These are phyloP conservation scores for Allenopithecus nigroviridis DNA, from an alignment of 2,797 vertebrate genomes.

Conservation along the genomic window DNA sequence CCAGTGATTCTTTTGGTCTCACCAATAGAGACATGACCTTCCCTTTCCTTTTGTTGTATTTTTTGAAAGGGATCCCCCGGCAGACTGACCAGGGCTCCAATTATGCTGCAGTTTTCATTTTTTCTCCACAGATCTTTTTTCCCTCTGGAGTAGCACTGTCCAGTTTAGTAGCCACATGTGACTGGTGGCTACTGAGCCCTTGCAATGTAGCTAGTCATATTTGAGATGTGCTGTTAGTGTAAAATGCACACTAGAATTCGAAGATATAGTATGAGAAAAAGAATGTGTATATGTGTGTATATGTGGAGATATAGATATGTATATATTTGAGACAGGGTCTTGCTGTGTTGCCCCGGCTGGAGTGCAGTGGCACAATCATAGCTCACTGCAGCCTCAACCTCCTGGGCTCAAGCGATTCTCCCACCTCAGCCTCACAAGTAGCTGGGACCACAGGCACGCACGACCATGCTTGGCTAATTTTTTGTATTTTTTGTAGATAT, in stretches of 20 bases:
- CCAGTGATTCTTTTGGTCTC: background rate
- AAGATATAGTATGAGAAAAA: background rate
- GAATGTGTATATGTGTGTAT: background rate
- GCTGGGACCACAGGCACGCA: fast-evolving
- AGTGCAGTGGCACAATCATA: background rate
- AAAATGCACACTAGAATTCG: background rate
- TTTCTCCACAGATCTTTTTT: background rate
- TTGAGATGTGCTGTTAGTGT: background rate
- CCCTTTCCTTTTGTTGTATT: background rate
- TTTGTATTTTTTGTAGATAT: background rate
- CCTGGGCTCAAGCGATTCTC: background rate
- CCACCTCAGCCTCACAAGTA: background rate
- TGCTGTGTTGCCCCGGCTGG: fast-evolving
- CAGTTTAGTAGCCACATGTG: background rate
- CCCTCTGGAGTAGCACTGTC: background rate
- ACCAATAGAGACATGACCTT: background rate
- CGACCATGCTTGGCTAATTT: background rate
- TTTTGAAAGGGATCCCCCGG: background rate
- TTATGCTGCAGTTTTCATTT: background rate
- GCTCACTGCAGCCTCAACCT: background rate
- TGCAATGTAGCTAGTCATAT: background rate
- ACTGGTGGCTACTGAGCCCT: background rate
- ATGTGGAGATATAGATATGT: no score
- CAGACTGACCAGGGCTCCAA: background rate
- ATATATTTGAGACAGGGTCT: background rate